Percentiles rank a stretch among this genome's conserved stretches.
These are phyloP conservation scores for Trachymyrmex septentrionalis DNA, from an alignment of 1,140 invertebrate genomes.

Conservation along the genomic window DNA sequence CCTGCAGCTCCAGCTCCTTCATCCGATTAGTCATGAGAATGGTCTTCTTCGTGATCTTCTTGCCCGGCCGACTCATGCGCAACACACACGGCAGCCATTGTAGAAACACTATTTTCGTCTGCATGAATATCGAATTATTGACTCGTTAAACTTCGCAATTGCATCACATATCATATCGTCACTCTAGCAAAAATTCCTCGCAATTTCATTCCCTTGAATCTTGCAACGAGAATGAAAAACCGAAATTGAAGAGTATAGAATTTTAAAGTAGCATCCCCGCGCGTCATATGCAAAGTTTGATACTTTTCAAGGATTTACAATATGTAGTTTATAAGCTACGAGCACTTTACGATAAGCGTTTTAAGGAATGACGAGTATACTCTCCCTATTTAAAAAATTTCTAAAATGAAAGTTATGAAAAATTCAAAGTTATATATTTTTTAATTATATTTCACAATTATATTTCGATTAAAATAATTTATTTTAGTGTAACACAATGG, in stretches of 20 bases:
- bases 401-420: background rate
- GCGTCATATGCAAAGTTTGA: conserved; percentile 14
- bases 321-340: conserved; percentile 7
- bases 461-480: background rate
- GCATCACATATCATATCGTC: conserved; percentile 2
- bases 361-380: background rate
- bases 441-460: background rate
- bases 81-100: conserved; percentile 99
- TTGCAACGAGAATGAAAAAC: background rate
- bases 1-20: conserved; percentile 96
- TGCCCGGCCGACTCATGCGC: conserved; percentile 97
- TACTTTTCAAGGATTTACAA: background rate
- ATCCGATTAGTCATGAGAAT: conserved; percentile 95
- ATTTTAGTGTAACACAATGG: background rate
- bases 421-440: background rate
- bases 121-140: conserved; percentile 55
- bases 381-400: background rate
- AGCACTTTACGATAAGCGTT: background rate
- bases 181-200: background rate
- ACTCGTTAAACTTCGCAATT: conserved; percentile 10
- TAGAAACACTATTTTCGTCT: conserved; percentile 97
- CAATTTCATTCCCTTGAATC: background rate
- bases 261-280: background rate
- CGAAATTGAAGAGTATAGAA: conserved; percentile 4
- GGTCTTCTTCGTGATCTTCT: conserved; percentile 96